Evolutionary conservation across 1,140 invertebrate genomes (phyloP), one percentile per base, ranked within the genome.

Genomic region (Dermatophagoides farinae): DNA sequence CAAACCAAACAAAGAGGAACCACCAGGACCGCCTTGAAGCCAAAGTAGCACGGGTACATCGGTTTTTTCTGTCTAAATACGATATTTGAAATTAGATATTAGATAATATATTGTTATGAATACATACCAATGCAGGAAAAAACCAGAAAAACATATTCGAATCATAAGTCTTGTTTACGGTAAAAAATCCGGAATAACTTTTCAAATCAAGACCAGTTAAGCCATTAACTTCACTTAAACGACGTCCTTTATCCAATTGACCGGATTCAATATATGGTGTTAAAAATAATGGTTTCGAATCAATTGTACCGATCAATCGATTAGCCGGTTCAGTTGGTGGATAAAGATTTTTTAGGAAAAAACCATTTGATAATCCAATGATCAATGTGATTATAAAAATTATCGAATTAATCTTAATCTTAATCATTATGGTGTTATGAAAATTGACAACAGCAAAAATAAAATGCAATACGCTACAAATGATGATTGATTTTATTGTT

Each of bases 1-100:
- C 1, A 90, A 70, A 0, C 85, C 86, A 67, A 81, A 84, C 38
- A 91, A 69, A 0, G 85, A 86, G 0, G 82, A 79, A 8, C 80
- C 79, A 0, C 87, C 87, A 0, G 87, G 87, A 9, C 84, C 76
- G 54, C 85, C 87, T 74, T 90, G 85, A 1, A 90, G 76, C 87
- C 86, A 90, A 14, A 90, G 69, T n/a, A 88, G 72, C 62, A 88
- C 77, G 0, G 86, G 85, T 22, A 69, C 70, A 49, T 65, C 52
- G 54, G 22, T 57, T 11, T 60, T 38, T 25, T n/a, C 37, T 47
- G 40, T 12, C 59, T 9, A 23, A n/a, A 4, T 18, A 20, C 8
- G 65, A 20, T 5, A 37, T 16, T 59, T 11, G 16, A 14, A 60
- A 38, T 44, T 16, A 2, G 31, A 16, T 37, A 12, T 25, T 51